Evolutionary conservation across 2,113 vertebrate species (phyloP), one percentile per base, ranked within the genome.

Genomic region (Hypomesus transpacificus): DNA sequence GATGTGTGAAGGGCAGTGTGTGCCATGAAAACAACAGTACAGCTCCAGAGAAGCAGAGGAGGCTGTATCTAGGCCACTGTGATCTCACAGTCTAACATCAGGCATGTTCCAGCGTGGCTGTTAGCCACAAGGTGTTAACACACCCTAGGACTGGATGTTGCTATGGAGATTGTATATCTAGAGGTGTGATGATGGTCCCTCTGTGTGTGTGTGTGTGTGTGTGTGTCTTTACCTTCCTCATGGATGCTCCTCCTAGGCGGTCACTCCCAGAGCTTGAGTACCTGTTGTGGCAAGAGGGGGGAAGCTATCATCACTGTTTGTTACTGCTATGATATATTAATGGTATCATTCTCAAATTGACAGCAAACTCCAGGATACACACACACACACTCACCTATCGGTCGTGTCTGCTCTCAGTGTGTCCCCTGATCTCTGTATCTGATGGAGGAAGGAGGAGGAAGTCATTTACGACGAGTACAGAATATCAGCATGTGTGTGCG

Each of bases 191-290:
- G 54, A 18, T 46, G 39, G 54, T 56, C 16, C n/a, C 16, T 56
- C 16, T 56, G 54, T 56, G 3, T 56, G 54, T 56, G 17, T 18
- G 54, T 56, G 53, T 56, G 53, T 56, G 54, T 18, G 54, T 7
- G 54, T 46, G 16, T 17, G 18, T 2, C 24, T 51, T 85, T 89
- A 95, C 94, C 93, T 95, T 95, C 89, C 93, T 94, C 93, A 94
- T 94, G 74, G 94, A 93, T 83, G 93, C 91, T 18, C 83, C 91
- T 85, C 93, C 89, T 89, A 89, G 94, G 79, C 90, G 89, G 14
- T 92, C 92, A 75, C 88, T 87, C 60, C 91, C 94, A 86, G 93
- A 94, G 83, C 92, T 92, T 14, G 90, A 90, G 91, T 93, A 95
- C 81, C 94, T 96, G 71, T 65, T 73, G 66, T 65, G 66, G 68